Evolutionary conservation across 2,888 invertebrate species (phyloP).

Genomic region (Heliconius charithonia): DNA sequence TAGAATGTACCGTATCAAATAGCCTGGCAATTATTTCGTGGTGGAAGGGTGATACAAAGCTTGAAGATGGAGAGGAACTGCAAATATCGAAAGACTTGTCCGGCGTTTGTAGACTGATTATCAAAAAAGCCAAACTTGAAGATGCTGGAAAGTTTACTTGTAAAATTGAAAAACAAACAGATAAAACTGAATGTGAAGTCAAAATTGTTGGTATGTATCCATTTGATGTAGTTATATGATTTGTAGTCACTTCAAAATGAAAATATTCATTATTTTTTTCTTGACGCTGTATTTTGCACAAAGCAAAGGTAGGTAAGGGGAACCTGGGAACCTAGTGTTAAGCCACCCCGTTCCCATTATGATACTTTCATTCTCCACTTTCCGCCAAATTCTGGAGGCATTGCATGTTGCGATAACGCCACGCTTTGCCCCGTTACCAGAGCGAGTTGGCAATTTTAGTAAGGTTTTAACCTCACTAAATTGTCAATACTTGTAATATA

Average conservation of each 20-base stretch:
- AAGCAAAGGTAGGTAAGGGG: too few species aligned
- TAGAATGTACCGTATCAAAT: conserved; percentile 97
- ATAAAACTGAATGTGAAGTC: conserved; percentile 92
- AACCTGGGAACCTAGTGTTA: too few species aligned
- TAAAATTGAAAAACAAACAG: conserved; percentile 93
- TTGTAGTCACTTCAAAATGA: background rate
- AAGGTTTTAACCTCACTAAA: too few species aligned
- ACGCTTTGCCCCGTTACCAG: too few species aligned
- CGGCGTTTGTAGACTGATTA: conserved; percentile 93
- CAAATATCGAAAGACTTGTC: conserved; percentile 96
- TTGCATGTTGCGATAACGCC: too few species aligned
- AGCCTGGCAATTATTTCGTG: conserved; percentile 97
- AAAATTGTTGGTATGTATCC: conserved; percentile 88
- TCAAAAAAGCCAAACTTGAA: conserved; percentile 91
- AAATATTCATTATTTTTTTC: background rate
- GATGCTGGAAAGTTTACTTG: conserved; percentile 96
- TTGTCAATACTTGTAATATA: too few species aligned
- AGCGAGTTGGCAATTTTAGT: too few species aligned
- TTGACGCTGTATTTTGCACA: too few species aligned
- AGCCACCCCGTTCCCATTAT: too few species aligned
- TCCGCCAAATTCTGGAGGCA: too few species aligned
- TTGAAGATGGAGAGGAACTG: conserved; percentile 92
- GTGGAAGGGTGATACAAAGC: conserved; percentile 91
- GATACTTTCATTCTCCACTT: too few species aligned
- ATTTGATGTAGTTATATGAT: too few species aligned